Percentiles rank a stretch among this genome's conserved stretches.
phyloP scores from a whole-genome alignment of 2,888 invertebrate species.

The Conomelus anceps region DNA sequence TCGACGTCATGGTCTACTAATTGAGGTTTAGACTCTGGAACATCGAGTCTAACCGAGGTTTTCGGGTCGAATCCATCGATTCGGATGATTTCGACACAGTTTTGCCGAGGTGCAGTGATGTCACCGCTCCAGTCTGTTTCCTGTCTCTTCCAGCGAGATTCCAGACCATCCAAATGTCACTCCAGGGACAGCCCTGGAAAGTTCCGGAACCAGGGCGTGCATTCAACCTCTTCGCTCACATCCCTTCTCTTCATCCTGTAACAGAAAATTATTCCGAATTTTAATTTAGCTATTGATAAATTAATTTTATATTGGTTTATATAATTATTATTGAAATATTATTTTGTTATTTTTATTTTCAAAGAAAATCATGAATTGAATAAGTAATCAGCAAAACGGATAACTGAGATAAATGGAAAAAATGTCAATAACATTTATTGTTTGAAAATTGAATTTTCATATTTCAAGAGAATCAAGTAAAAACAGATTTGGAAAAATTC shows the following conservation, averaged over 20 bases:
- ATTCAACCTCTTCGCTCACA: neutral
- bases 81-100: neutral
- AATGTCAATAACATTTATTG: no score
- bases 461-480: no score
- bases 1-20: neutral
- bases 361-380: no score
- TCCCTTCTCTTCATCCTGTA: neutral
- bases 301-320: no score
- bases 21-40: neutral
- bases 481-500: no score
- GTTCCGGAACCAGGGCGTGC: neutral
- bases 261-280: neutral
- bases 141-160: neutral
- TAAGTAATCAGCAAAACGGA: no score
- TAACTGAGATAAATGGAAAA: no score
- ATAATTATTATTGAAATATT: no score
- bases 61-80: neutral
- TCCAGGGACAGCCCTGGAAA: neutral
- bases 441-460: no score
- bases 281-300: no score
- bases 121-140: neutral
- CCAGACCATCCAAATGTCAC: neutral
- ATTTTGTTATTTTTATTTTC: no score
- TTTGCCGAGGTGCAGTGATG: neutral
- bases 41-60: neutral